Conservation (phyloP, 2,797 vertebrate genomes). For the Australoheros facetus region DNA sequence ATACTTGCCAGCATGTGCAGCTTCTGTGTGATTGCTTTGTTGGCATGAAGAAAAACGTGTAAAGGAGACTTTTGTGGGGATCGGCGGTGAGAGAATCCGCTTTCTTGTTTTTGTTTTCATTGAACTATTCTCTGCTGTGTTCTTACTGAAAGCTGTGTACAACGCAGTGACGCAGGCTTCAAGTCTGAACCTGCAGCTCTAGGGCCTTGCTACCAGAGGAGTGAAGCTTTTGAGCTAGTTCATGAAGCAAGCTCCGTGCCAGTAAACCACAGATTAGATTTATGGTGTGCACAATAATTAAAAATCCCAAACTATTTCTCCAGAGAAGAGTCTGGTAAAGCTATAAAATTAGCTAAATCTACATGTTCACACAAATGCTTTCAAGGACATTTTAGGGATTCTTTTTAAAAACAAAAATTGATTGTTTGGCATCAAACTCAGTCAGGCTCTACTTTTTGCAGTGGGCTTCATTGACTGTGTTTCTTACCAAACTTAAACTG, state of each 20-base stretch:
- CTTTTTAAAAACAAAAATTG: not conserved
- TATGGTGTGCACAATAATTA: not conserved
- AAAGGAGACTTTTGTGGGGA: not conserved
- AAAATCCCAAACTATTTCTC: not conserved
- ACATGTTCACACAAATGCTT: not conserved
- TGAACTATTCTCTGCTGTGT: not conserved
- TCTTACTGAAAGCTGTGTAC: not conserved
- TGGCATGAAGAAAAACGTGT: not conserved
- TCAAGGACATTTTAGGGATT: not conserved
- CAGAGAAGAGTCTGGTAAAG: no score
- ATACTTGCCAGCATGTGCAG: constrained; percentile 6
- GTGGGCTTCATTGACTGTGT: not conserved
- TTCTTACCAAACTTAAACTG: no score
- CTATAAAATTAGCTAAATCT: not conserved
- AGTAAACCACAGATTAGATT: not conserved
- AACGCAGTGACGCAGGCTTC: constrained; percentile 33
- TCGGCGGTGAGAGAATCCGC: not conserved
- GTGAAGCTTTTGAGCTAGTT: constrained; percentile 12
- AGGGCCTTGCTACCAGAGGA: constrained; percentile 11
- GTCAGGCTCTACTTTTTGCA: not conserved
- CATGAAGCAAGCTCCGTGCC: not conserved
- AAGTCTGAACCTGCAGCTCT: constrained; percentile 57
- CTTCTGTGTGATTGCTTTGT: not conserved
- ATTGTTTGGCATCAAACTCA: not conserved
- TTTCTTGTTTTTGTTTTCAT: not conserved